A percentile compares a stretch with the other conserved stretches of the same genome.
These are phyloP conservation scores for Microctonus aethiopoides DNA, from an alignment of 2,888 invertebrate species.

Conservation along the genomic window DNA sequence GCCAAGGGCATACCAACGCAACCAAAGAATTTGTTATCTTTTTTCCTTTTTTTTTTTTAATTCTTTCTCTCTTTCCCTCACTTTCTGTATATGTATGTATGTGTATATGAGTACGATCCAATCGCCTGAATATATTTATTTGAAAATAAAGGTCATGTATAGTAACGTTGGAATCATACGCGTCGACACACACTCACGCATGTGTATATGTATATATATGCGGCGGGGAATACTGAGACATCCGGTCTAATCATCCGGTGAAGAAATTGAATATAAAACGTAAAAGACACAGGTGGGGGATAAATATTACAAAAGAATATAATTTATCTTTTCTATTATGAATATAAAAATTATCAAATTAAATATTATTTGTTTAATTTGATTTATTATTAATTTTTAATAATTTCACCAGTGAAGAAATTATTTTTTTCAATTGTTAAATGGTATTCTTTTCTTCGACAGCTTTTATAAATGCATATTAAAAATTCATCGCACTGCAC, in stretches of 20 bases:
- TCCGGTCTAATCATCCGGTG: conserved; percentile 27
- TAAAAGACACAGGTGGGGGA: neutral
- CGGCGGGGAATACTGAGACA: conserved; percentile 13
- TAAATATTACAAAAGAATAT: conserved; percentile 15
- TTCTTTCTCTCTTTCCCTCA: neutral
- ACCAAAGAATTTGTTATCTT: conserved; percentile 18
- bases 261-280: conserved; percentile 18
- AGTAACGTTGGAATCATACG: neutral
- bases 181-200: neutral
- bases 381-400: too few relatives aligned
- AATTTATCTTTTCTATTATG: neutral
- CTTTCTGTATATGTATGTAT: neutral
- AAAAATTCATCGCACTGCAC: neutral
- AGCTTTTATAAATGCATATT: neutral
- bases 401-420: too few relatives aligned
- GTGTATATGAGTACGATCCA: neutral
- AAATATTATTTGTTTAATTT: neutral
- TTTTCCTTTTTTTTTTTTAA: conserved; percentile 9
- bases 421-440: neutral
- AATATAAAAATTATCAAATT: neutral
- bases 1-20: conserved; percentile 39
- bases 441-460: neutral
- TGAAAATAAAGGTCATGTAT: conserved; percentile 16
- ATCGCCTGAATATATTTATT: conserved; percentile 4
- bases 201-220: too few relatives aligned